Base-by-base conservation (phyloP, 2,888 invertebrate genomes). In the Masnerella sp. region DNA sequence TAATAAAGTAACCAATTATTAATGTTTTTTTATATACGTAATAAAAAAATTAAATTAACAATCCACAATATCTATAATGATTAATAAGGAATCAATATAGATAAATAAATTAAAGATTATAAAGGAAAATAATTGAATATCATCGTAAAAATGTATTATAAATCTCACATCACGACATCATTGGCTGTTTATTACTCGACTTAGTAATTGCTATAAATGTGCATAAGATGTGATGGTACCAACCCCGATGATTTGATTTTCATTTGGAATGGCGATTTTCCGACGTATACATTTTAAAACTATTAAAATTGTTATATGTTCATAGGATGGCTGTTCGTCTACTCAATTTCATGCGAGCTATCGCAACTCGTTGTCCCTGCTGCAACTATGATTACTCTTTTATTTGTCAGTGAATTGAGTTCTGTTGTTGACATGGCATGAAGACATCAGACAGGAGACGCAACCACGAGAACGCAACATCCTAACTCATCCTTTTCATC, bases 311-410 rank as follows among this genome's bases (percentile, higher is more conserved):
- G n/a, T n/a, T 75, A 68, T 71, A 67, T 75, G 75, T 75, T 75
- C 64, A 67, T 75, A 75, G 75, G 75, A 65, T 75, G 75, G 75
- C 75, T 75, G 75, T 75, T 71, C 75, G 38, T 75, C 75, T 75
- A 71, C 64, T 71, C 71, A 68, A 68, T 67, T 71, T 67, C 56
- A 71, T 70, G 70, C 74, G 70, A 71, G 28, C 42, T 67, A 54
- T 68, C 64, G 75, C 75, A 71, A 75, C 28, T 70, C 74, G 67
- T 74, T 74, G 67, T 62, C 71, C 75, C 70, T 71, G 70, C 70
- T 75, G 67, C 67, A 67, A 65, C 64, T 58, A 62, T 73, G 58
- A 62, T 61, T 52, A 61, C 40, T 52, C 51, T 42, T 61, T 68
- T 62, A 43, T 56, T 73, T 68, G 42, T 73, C 58, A 56, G 62